A percentile compares a stretch with the other conserved stretches of the same genome.
Conservation (phyloP, 1,140 invertebrate genomes). For the Lepidurus apus region DNA sequence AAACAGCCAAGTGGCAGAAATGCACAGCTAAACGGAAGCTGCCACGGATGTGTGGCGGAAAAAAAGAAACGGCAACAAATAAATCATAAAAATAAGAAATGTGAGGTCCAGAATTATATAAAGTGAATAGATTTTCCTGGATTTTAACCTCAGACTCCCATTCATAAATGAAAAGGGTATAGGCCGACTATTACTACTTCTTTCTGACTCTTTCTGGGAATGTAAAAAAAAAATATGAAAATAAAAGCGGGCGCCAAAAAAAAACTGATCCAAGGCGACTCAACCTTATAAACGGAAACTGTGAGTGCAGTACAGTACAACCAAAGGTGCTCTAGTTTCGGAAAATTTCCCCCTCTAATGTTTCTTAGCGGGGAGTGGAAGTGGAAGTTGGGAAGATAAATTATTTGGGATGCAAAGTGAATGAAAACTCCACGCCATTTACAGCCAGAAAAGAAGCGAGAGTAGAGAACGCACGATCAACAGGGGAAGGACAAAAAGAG, state of each 20-base stretch:
- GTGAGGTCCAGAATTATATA: background rate
- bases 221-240: background rate
- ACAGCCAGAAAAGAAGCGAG: too few relatives aligned
- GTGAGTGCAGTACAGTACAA: background rate
- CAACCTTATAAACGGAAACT: background rate
- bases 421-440: too few relatives aligned
- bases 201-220: background rate
- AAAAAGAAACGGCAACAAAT: constrained; percentile 1
- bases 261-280: background rate
- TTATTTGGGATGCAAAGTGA: too few relatives aligned
- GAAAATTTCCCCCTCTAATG: too few relatives aligned
- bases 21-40: background rate
- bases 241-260: background rate
- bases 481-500: too few relatives aligned
- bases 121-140: background rate
- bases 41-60: background rate
- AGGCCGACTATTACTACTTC: background rate
- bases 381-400: too few relatives aligned
- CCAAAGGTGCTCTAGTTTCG: too few relatives aligned
- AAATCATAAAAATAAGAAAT: background rate
- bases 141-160: background rate
- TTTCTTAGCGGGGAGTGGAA: too few relatives aligned
- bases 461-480: too few relatives aligned
- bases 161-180: background rate
- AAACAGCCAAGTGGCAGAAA: background rate